Conservation (phyloP, 2,888 invertebrate genomes). For the Bursaphelenchus okinawaensis region DNA sequence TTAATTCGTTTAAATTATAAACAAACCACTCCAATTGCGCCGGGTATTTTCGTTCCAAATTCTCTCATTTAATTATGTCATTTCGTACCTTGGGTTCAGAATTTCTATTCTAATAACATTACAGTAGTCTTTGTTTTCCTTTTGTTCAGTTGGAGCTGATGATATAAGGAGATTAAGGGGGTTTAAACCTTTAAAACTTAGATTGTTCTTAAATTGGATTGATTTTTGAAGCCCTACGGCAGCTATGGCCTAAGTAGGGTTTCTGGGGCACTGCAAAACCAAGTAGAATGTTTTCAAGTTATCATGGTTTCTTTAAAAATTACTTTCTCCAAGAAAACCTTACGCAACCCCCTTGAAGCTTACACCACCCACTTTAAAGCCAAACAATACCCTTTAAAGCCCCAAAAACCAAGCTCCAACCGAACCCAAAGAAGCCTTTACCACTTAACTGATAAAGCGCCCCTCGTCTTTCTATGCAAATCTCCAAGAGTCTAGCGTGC, state of each 20-base stretch:
- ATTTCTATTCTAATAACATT: conserved; percentile 2
- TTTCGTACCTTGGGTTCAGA: neutral
- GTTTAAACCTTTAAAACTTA: neutral
- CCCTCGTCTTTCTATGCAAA: neutral
- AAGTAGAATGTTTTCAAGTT: neutral
- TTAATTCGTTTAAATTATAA: neutral
- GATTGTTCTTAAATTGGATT: neutral
- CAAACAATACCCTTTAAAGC: neutral
- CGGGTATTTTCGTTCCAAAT: neutral
- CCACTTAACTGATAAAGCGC: conserved; percentile 1
- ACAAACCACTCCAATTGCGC: neutral
- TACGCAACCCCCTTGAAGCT: no score
- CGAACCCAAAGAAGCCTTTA: conserved; percentile 7
- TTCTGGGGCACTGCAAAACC: no score
- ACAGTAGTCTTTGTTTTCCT: neutral
- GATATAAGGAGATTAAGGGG: neutral
- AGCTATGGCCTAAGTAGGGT: no score
- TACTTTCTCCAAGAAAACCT: neutral
- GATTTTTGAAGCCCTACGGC: neutral
- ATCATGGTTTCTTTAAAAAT: neutral
- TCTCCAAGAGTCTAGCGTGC: conserved; percentile 1
- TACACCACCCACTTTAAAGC: no score
- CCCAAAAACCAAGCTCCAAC: neutral
- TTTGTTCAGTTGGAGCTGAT: neutral
- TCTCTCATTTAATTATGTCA: neutral